Evolutionary conservation across 2,888 invertebrate genomes (phyloP), one percentile per base, ranked within the genome.

Genomic region (Gasteruption jaculator): DNA sequence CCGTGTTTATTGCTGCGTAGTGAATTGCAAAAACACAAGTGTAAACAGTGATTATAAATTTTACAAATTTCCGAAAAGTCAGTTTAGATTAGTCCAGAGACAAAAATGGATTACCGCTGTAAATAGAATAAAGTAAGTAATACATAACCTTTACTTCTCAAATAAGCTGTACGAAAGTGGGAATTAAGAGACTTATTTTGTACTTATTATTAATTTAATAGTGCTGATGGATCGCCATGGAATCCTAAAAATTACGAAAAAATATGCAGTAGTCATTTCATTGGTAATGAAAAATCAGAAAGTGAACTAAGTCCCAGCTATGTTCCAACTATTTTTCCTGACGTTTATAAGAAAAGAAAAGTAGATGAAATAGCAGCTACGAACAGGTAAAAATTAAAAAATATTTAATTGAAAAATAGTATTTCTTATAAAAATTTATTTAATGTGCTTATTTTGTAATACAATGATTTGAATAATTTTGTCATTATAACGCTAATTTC

Each of bases 291-390:
- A 36, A 43, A 43, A 27, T 19, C 22, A 30, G 27, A 43, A 20
- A 25, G 33, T 18, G 20, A 26, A 24, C 21, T 3, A 11, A 38
- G 30, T 7, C 38, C 42, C 15, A 38, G 38, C 26, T 42, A 38
- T 27, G 38, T 38, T 12, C 42, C 42, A 10, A 42, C 24, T 32
- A 42, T 38, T 32, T 42, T 42, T 36, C 42, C 42, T 31, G 34
- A 7, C 5, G 11, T 14, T 29, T 20, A 41, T 29, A 18, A 18
- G n/a, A 37, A 41, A 35, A 37, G 21, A 19, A 46, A 32, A 36
- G 12, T 38, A 4, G 25, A 38, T 38, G 34, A 38, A 20, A 21
- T 19, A 25, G 21, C 32, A 10, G 29, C 29, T 20, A 14, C 38
- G 25, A 25, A 19, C 14, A 33, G 39, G 20, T 27, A 11, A 21